Evolutionary conservation across 2,113 vertebrate genomes (phyloP).

Genomic region (Thalassarche chlororhynchos): DNA sequence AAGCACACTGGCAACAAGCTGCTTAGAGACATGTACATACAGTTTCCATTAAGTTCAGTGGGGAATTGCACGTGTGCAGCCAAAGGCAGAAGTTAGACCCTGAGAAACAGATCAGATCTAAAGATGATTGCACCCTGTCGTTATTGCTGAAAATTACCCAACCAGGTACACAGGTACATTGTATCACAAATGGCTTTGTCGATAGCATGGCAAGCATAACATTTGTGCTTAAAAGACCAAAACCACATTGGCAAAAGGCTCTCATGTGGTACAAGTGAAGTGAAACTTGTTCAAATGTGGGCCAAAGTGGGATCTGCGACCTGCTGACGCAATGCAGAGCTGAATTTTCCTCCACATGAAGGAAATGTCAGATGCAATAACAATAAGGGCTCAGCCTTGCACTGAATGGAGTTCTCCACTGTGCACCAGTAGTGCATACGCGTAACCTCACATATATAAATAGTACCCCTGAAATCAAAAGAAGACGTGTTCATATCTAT

Average conservation of each 20-base stretch:
- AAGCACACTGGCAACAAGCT: not conserved
- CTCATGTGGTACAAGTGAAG: not conserved
- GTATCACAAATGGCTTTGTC: not conserved
- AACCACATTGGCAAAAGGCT: not conserved
- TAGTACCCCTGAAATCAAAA: not conserved
- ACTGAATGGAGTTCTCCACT: not conserved
- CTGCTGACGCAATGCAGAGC: not conserved
- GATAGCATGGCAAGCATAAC: not conserved
- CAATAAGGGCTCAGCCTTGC: not conserved
- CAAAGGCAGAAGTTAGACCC: not conserved
- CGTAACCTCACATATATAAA: not conserved
- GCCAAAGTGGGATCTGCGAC: not conserved
- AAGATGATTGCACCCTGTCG: not conserved
- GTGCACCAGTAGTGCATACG: rapidly evolving
- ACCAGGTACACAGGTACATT: rapidly evolving
- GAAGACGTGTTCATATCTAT: not conserved
- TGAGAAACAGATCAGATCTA: not conserved
- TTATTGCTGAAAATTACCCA: not conserved
- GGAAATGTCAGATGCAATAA: not conserved
- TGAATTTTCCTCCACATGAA: not conserved
- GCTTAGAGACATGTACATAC: not conserved
- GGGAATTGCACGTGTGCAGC: not conserved
- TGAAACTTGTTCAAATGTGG: not conserved
- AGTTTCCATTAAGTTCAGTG: not conserved
- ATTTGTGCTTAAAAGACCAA: not conserved